Evolutionary conservation across 53 echinoderm and acorn worm genomes (phyloP).

Genomic region (Patiria pectinifera): DNA sequence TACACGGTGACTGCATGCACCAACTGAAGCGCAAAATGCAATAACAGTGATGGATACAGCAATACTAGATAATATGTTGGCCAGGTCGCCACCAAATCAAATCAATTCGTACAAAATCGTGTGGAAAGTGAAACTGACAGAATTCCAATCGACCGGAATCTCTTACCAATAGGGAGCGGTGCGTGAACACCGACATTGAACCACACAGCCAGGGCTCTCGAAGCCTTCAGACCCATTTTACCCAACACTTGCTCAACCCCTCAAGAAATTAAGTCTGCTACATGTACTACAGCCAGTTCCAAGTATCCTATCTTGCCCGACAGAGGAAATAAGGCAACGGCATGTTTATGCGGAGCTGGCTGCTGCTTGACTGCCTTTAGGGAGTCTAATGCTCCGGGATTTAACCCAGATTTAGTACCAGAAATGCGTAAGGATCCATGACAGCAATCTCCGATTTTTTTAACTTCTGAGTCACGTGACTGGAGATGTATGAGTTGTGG

Average conservation of each 20-base stretch:
- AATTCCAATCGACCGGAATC: neutral
- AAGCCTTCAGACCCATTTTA: neutral
- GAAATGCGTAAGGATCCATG: slow-evolving; percentile 24
- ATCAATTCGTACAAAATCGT: neutral
- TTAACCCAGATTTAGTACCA: slow-evolving; percentile 19
- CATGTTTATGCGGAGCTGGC: neutral
- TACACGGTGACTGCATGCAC: too few species aligned
- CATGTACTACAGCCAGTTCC: neutral
- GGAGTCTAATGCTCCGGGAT: neutral
- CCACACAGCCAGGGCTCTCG: neutral
- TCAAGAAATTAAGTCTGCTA: neutral
- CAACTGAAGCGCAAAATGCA: too few species aligned
- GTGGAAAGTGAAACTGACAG: neutral
- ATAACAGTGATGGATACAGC: too few species aligned
- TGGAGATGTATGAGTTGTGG: neutral
- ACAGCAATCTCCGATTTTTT: neutral
- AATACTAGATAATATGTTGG: too few species aligned
- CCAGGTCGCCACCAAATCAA: neutral
- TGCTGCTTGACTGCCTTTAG: neutral
- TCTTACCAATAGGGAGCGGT: neutral
- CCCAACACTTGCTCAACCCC: neutral
- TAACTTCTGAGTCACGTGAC: neutral
- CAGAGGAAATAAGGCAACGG: neutral
- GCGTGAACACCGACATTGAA: neutral
- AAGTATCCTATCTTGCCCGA: neutral